Percentiles rank a stretch among this genome's conserved stretches.
phyloP scores from a whole-genome alignment of 2,797 vertebrate genomes.

The Malurus leucopterus region DNA sequence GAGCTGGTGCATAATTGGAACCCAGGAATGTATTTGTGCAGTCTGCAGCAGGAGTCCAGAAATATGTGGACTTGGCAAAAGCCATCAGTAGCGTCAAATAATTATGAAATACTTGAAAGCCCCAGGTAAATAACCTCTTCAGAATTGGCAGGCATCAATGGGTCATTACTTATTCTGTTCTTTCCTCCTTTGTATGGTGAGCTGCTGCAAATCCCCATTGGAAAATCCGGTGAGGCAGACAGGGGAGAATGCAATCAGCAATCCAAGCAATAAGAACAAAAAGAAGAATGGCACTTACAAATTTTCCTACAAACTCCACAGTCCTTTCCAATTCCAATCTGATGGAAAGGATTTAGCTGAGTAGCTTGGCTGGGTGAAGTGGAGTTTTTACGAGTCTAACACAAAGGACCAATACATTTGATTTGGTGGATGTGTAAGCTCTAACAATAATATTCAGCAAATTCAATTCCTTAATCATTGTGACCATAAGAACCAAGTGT shows the following conservation, averaged over 20 bases:
- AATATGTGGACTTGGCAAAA: constrained; percentile 50
- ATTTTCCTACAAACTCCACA: constrained; percentile 41
- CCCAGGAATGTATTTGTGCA: constrained; percentile 24
- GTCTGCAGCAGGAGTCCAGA: background rate
- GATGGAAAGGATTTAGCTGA: constrained; percentile 50
- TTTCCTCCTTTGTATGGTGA: constrained; percentile 44
- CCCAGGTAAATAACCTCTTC: constrained; percentile 59
- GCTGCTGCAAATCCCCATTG: constrained; percentile 31
- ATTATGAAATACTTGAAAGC: constrained; percentile 61
- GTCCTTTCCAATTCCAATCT: constrained; percentile 61
- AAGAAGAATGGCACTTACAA: constrained; percentile 28
- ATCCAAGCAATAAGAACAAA: constrained; percentile 50
- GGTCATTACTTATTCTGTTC: constrained; percentile 66
- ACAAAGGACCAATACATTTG: constrained; percentile 33
- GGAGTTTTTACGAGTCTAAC: constrained; percentile 15
- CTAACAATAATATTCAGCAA: constrained; percentile 44
- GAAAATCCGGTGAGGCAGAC: constrained; percentile 35
- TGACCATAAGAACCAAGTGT: constrained; percentile 43
- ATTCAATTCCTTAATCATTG: constrained; percentile 56
- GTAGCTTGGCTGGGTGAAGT: constrained; percentile 30
- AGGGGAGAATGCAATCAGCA: constrained; percentile 32
- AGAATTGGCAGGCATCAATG: constrained; percentile 46
- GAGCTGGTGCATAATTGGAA: background rate
- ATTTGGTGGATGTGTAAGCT: constrained; percentile 26
- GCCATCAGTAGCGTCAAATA: constrained; percentile 20